Percentiles rank a stretch among this genome's conserved stretches.
Evolutionary conservation across 2,888 invertebrate species (phyloP).

Genomic region (Azorinus chamasolen): DNA sequence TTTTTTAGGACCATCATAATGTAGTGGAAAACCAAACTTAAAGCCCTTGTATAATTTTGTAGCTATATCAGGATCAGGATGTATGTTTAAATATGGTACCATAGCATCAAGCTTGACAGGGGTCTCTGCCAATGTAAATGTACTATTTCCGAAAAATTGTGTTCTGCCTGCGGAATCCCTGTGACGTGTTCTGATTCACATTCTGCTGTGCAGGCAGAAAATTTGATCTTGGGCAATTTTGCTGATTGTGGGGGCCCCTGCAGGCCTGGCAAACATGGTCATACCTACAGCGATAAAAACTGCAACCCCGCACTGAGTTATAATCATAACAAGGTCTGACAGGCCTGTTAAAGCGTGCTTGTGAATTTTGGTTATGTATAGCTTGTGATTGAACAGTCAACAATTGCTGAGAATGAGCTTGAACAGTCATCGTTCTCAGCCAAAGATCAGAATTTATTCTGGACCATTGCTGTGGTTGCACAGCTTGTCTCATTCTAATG

Average conservation of each 20-base stretch:
- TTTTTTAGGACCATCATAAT: background rate
- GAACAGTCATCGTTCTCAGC: slow-evolving; percentile 9
- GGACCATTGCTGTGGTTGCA: slow-evolving; percentile 10
- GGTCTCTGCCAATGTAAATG: slow-evolving; percentile 1
- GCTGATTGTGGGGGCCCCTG: background rate
- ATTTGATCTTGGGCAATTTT: background rate
- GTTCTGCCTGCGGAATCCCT: too few relatives aligned
- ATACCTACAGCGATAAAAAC: too few relatives aligned
- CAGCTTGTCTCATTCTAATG: slow-evolving; percentile 11
- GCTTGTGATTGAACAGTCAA: too few relatives aligned
- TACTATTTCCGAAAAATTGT: too few relatives aligned
- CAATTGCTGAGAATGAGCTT: too few relatives aligned
- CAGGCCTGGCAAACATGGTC: slow-evolving; percentile 2
- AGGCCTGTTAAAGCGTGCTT: too few relatives aligned
- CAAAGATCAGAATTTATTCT: slow-evolving; percentile 21
- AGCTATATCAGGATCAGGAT: slow-evolving; percentile 5
- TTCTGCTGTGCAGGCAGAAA: background rate
- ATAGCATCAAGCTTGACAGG: background rate
- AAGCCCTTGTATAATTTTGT: slow-evolving; percentile 5
- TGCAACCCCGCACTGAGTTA: too few relatives aligned
- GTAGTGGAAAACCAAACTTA: background rate
- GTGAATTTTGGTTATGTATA: too few relatives aligned
- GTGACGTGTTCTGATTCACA: background rate
- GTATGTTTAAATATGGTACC: background rate
- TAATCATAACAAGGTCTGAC: too few relatives aligned